A percentile compares a stretch with the other conserved stretches of the same genome.
Conservation (phyloP, 2,113 vertebrate genomes). For the Ictidomys tridecemlineatus region DNA sequence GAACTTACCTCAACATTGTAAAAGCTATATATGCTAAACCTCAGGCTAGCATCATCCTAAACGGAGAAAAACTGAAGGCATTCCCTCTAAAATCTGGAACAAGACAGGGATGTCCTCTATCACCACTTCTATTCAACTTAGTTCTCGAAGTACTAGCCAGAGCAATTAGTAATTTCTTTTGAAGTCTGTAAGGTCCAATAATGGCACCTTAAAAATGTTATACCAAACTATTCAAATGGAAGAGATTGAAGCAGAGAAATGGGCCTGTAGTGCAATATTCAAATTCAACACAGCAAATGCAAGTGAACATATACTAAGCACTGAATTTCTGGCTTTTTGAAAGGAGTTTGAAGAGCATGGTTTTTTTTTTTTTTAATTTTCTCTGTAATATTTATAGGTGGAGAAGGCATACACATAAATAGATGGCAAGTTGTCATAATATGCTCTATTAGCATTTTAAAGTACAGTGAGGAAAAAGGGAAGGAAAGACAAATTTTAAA, state of each 20-base stretch:
- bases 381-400: not conserved
- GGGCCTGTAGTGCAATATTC: not conserved
- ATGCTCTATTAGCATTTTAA: not conserved
- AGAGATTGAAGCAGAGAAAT: not conserved
- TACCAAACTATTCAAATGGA: not conserved
- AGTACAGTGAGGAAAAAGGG: not conserved
- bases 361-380: not conserved
- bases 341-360: not conserved
- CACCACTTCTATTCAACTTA: no score
- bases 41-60: no score
- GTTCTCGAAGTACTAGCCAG: no score
- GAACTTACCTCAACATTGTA: no score
- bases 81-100: no score
- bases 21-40: no score
- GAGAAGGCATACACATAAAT: not conserved
- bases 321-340: conserved; percentile 9
- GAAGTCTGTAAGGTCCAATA: not conserved
- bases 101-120: no score
- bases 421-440: not conserved
- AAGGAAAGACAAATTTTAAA: not conserved
- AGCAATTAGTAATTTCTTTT: conserved; percentile 25
- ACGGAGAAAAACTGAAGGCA: no score
- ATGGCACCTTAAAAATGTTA: not conserved
- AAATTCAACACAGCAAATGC: not conserved
- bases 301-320: not conserved